Conservation (phyloP, 64 coral and sea anemone genomes). For the Montipora efflorescens region DNA sequence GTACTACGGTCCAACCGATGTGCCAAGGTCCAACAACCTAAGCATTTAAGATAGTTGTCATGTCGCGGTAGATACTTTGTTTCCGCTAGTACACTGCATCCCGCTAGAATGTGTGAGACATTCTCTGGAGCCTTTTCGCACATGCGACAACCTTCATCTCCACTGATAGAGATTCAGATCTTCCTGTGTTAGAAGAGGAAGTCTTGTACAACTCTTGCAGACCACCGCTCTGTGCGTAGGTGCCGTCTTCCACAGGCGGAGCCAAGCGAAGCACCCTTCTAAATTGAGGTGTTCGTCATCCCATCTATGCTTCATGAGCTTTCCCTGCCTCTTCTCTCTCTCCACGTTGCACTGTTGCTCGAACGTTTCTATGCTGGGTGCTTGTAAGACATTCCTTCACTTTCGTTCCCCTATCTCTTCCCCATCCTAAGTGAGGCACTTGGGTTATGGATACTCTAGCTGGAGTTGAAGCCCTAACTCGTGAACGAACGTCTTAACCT, state of each 20-base stretch:
- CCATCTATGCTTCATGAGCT: too few species aligned
- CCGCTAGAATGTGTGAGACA: background rate
- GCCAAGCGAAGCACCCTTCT: too few species aligned
- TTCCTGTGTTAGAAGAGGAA: background rate
- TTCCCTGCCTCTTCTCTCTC: slow-evolving; percentile 29
- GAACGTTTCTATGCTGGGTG: background rate
- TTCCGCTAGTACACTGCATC: background rate
- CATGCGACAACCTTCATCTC: slow-evolving; percentile 11
- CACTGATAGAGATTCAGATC: background rate
- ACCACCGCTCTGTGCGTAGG: background rate
- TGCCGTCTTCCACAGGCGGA: background rate
- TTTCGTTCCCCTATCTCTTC: background rate
- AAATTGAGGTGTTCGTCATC: too few species aligned
- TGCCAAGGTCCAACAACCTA: background rate
- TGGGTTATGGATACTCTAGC: slow-evolving; percentile 13
- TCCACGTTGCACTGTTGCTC: background rate
- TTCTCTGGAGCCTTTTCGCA: background rate
- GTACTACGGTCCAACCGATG: background rate
- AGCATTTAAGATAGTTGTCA: background rate
- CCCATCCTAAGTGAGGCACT: background rate
- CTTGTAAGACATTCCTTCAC: background rate
- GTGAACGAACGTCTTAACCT: background rate
- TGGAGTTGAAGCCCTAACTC: slow-evolving; percentile 6
- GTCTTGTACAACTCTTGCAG: background rate
- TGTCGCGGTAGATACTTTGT: background rate